phyloP scores from a whole-genome alignment of 2,797 vertebrate species.

The Nannoperca obscura region DNA sequence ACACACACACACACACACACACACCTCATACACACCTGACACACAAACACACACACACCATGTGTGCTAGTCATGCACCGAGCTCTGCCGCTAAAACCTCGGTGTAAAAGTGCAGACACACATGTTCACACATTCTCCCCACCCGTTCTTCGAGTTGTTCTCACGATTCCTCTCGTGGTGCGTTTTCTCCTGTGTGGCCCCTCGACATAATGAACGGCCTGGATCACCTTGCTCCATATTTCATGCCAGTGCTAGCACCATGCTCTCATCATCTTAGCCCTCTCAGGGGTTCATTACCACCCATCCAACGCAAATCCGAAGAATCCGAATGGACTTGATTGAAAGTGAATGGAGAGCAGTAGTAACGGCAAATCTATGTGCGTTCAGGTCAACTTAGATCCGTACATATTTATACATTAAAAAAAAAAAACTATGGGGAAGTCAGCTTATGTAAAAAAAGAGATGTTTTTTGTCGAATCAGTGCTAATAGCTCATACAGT shows the following conservation, averaged over 20 bases:
- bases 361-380: constrained; percentile 47
- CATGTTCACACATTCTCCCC: constrained; percentile 60
- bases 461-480: constrained; percentile 24
- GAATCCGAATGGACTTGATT: constrained; percentile 62
- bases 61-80: constrained; percentile 18
- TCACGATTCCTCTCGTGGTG: constrained; percentile 38
- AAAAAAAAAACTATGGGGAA: constrained; percentile 3
- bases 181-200: constrained; percentile 62
- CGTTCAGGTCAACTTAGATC: constrained; percentile 43
- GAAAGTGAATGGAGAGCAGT: constrained; percentile 53
- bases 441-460: constrained; percentile 28
- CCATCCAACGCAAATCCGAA: constrained; percentile 61
- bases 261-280: constrained; percentile 62
- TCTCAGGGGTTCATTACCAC: constrained; percentile 75
- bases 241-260: constrained; percentile 61
- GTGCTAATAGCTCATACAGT: constrained; percentile 27
- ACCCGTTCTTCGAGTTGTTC: constrained; percentile 46
- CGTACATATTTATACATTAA: constrained; percentile 1
- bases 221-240: constrained; percentile 76
- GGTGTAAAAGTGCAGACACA: constrained; percentile 50
- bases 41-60: constrained; percentile 3
- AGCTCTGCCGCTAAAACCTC: constrained; percentile 31
- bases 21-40: constrained; percentile 10
- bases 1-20: constrained; percentile 7
- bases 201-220: constrained; percentile 66